Percentiles rank a stretch among this genome's conserved stretches.
phyloP scores from a whole-genome alignment of 2,888 invertebrate species.

The Disparrhopalites patrizii region DNA sequence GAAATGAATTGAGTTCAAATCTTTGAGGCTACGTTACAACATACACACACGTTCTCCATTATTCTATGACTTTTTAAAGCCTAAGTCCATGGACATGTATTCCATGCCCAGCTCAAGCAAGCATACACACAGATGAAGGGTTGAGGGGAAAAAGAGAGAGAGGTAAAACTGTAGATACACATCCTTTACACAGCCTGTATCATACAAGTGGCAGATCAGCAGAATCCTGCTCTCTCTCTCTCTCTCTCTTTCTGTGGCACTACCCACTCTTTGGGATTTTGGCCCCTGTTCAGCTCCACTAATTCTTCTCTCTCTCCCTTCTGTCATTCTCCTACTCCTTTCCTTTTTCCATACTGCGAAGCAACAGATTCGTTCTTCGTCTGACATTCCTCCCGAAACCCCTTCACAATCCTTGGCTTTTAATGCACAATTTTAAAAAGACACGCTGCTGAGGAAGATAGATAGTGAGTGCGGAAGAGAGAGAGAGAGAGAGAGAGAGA shows the following conservation, averaged over 20 bases:
- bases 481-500: neutral
- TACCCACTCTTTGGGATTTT: slow-evolving; percentile 30
- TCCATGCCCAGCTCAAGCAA: slow-evolving; percentile 4
- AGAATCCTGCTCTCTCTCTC: slow-evolving; percentile 20
- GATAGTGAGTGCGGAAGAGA: neutral
- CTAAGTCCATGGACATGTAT: neutral
- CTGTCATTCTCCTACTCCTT: slow-evolving; percentile 1
- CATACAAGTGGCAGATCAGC: slow-evolving; percentile 15
- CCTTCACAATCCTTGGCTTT: too few relatives aligned
- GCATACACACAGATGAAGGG: neutral
- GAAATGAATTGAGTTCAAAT: slow-evolving; percentile 20
- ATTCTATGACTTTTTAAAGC: too few relatives aligned
- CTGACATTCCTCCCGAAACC: too few relatives aligned
- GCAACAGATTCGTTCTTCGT: slow-evolving; percentile 1
- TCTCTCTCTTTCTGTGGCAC: too few relatives aligned
- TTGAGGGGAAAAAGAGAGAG: neutral
- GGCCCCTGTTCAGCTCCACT: slow-evolving; percentile 33
- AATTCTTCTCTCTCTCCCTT: slow-evolving; percentile 17
- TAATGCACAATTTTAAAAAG: too few relatives aligned
- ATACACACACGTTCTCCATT: slow-evolving; percentile 9
- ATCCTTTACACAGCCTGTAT: slow-evolving; percentile 5
- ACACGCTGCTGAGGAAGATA: too few relatives aligned
- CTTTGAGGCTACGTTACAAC: slow-evolving; percentile 4
- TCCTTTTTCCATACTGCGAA: neutral
- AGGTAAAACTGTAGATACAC: slow-evolving; percentile 6